These are phyloP conservation scores for Creontiades dilutus DNA, from an alignment of 2,888 invertebrate species.

Conservation along the genomic window DNA sequence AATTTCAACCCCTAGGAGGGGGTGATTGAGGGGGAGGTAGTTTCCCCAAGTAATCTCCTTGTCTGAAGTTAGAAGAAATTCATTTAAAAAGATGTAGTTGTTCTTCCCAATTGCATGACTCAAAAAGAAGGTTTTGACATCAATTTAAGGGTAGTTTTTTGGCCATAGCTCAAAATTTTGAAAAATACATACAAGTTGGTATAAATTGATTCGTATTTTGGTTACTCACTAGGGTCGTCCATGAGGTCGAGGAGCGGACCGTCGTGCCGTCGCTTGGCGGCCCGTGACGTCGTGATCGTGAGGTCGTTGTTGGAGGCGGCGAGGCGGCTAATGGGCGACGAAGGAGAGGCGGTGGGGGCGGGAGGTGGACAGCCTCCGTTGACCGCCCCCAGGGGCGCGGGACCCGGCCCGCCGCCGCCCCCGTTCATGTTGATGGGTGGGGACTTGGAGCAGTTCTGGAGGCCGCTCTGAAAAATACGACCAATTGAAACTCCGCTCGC, in stretches of 20 bases:
- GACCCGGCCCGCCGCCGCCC: conserved; percentile 76
- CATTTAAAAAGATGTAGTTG: too few species aligned
- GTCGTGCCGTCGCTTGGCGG: conserved; percentile 41
- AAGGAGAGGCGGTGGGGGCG: conserved; percentile 78
- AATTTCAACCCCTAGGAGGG: too few species aligned
- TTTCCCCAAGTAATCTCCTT: too few species aligned
- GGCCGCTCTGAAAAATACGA: conserved; percentile 72
- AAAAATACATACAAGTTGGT: too few species aligned
- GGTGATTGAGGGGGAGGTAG: too few species aligned
- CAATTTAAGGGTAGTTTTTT: too few species aligned
- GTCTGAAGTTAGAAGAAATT: too few species aligned
- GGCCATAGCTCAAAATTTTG: too few species aligned
- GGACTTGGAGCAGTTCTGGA: conserved; percentile 74
- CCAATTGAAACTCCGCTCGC: neutral
- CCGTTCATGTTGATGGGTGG: conserved; percentile 74
- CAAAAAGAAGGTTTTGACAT: too few species aligned
- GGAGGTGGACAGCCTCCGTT: conserved; percentile 77
- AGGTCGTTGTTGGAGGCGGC: conserved; percentile 89
- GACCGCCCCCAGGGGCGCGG: conserved; percentile 77
- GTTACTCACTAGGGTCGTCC: conserved; percentile 87
- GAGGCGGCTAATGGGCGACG: conserved; percentile 80
- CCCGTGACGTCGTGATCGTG: conserved; percentile 85
- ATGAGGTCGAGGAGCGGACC: conserved; percentile 82
- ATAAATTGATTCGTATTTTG: too few species aligned
- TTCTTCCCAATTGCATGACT: too few species aligned